Evolutionary conservation across 1,140 invertebrate genomes (phyloP), one percentile per base, ranked within the genome.

Genomic region (Drosophila mauritiana): DNA sequence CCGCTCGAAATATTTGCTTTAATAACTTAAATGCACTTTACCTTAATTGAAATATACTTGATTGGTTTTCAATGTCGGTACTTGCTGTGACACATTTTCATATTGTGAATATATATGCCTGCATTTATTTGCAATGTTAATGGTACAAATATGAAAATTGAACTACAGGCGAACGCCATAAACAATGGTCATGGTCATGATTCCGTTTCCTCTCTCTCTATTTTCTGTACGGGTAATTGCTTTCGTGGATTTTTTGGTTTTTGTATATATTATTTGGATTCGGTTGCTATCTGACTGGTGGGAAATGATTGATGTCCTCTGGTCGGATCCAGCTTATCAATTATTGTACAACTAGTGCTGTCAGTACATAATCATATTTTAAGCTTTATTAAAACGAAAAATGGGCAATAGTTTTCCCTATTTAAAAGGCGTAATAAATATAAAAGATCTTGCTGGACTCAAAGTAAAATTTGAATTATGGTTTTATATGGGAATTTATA

Each of bases 91-190:
- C 25, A 43, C 25, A 67, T 62, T 34, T 53, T 52, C 49, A 55
- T 72, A 36, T 13, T 27, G 20, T 20, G 39, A 45, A 62, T 46
- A 62, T 45, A 62, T 22, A 69, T 42, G 36, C 40, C 17, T 13
- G 48, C 64, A 59, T 25, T 55, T 68, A 76, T 78, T 82, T 48
- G 63, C 42, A 57, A 86, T 82, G 73, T 69, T 75, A 86, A 53
- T 85, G 67, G 54, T 40, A 69, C 52, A 73, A 84, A 84, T 76
- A 88, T 80, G 52, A 79, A 79, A 79, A 64, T 76, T 75, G 72
- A 76, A 79, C 54, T 67, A 53, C 46, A 53, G 62, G 17, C 46
- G 58, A 73, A 54, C 55, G 62, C 25, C 61, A 68, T 62, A 59
- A 69, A 76, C 46, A 77, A 76, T 67, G 40, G 34, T 54, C 22